Evolutionary conservation across 92 coral and sea anemone genomes (phyloP).

Genomic region (Porites rus): DNA sequence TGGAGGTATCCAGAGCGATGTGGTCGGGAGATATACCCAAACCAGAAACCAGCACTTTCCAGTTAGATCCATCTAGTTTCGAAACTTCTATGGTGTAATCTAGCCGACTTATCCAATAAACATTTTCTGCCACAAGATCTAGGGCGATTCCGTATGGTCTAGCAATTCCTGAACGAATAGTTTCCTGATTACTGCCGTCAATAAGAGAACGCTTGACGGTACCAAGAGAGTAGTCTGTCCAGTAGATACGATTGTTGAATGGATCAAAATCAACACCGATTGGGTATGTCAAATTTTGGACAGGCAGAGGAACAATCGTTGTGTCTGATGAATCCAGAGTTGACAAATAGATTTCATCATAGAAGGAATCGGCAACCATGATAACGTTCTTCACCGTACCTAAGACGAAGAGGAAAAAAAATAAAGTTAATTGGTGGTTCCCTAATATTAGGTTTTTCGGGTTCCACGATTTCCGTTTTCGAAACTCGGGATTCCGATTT

Average conservation of each 20-base stretch:
- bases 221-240: constrained; percentile 72
- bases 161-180: constrained; percentile 37
- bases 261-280: constrained; percentile 74
- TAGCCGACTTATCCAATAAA: constrained; percentile 68
- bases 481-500: too few species aligned
- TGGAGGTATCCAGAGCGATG: constrained; percentile 66
- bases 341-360: constrained; percentile 6
- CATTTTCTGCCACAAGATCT: constrained; percentile 70
- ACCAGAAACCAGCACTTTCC: constrained; percentile 56
- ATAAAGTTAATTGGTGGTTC: not conserved
- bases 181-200: constrained; percentile 66
- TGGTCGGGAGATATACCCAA: constrained; percentile 61
- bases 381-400: constrained; percentile 19
- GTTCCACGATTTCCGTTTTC: too few species aligned
- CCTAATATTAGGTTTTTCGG: too few species aligned
- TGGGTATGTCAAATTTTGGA: constrained; percentile 40
- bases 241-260: constrained; percentile 73
- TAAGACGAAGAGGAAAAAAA: not conserved
- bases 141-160: constrained; percentile 72
- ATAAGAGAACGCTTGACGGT: constrained; percentile 64
- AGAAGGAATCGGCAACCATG: not conserved
- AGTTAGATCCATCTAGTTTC: constrained; percentile 61
- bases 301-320: not conserved
- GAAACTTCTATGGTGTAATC: constrained; percentile 68
- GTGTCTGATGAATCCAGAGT: not conserved